Base-by-base conservation (phyloP, 2,797 vertebrate genomes). In the Crocodylus rhombifer region DNA sequence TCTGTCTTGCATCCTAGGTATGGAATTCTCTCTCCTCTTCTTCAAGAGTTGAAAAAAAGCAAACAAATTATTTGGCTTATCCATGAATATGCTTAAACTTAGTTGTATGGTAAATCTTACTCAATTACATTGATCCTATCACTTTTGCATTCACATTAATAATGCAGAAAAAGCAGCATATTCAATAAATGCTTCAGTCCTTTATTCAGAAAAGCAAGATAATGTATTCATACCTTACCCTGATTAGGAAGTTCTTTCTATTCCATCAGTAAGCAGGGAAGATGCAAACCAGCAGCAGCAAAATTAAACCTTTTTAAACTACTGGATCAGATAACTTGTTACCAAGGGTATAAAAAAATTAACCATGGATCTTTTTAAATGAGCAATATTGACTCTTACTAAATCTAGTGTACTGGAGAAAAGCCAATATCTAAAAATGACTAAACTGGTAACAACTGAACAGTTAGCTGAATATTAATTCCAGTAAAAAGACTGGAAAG, bases 41-140 rank as follows among this genome's bases (percentile, higher is more conserved):
- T 26, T 63, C 62, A 63, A 14, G 13, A 26, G 62, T 63, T 51
- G 42, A 58, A 17, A 36, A 71, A 89, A 73, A 82, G 55, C 62
- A 65, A 87, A 51, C 17, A 6, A 16, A 16, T 1, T 7, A 14
- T 21, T 69, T 60, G 12, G 16, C 5, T 17, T 7, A 14, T 55
- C 30, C 75, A 67, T 1, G 2, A n/a, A 12, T 15, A 8, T 28
- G 26, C 64, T 67, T 60, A 51, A 42, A 55, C 0, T 0, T 60
- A 57, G 63, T 77, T 81, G 25, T 57, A 33, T 3, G 13, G 23
- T 14, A 42, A 62, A 26, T 23, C 33, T 6, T 18, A 15, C 30
- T 25, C 23, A n/a, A 5, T 58, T 55, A 20, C 56, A 2, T 26
- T 16, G 14, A 30, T 33, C 64, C 13, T 15, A 18, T 33, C 36